Evolutionary conservation across 1,140 invertebrate species (phyloP).

Genomic region (Parapsyche elsis): DNA sequence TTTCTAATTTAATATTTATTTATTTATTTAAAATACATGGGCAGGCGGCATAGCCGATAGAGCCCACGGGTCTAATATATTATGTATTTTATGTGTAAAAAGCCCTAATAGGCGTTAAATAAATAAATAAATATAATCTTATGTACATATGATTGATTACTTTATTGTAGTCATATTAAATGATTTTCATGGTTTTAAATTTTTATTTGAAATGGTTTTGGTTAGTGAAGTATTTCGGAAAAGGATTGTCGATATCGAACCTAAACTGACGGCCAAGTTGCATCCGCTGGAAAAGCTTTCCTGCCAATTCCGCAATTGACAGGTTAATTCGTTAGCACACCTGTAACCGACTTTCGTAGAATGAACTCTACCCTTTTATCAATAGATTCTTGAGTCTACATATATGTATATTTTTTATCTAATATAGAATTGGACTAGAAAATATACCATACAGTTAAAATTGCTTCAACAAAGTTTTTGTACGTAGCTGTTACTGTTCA

Average conservation of each 20-base stretch:
- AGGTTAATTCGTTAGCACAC: conserved; percentile 1
- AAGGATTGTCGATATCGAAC: background rate
- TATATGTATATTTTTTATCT: background rate
- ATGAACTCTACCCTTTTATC: background rate
- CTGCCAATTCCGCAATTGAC: background rate
- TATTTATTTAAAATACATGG: too few species aligned
- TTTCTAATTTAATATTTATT: too few species aligned
- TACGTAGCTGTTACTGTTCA: too few species aligned
- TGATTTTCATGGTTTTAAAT: background rate
- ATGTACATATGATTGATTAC: too few species aligned
- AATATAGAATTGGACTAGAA: too few species aligned
- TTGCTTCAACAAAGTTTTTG: too few species aligned
- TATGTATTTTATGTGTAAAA: too few species aligned
- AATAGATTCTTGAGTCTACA: background rate
- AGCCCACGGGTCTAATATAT: too few species aligned
- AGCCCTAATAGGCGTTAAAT: too few species aligned
- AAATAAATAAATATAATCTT: too few species aligned
- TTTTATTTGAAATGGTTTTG: background rate
- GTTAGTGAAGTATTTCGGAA: background rate
- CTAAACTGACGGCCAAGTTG: background rate
- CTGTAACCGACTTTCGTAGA: background rate
- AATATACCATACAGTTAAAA: too few species aligned
- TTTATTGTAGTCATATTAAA: background rate
- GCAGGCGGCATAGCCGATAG: too few species aligned
- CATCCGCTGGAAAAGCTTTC: background rate